Base-by-base conservation (phyloP, 1,140 invertebrate genomes). In the Leptinotarsa lineolata region DNA sequence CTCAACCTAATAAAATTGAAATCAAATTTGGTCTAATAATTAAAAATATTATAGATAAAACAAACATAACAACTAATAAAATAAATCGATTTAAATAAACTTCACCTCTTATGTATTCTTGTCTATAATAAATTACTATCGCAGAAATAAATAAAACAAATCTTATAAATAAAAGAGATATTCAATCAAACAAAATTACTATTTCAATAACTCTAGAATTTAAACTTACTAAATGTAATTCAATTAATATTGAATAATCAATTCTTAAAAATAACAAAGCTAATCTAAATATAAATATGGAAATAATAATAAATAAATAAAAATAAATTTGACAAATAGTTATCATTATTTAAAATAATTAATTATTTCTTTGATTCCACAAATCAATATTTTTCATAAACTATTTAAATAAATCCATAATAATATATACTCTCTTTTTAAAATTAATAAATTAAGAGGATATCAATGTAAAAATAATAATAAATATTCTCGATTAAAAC, bases 1-100 rank as follows among this genome's bases (percentile, higher is more conserved):
- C 90, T 77, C 90, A 91, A 0, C 90, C 90, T 82, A 91, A 86
- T 82, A 92, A 86, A 88, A 92, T 90, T 81, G 85, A 87, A 85
- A 91, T 84, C 84, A 91, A 84, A 89, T 90, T 90, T 76, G 88
- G 87, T 12, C 88, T 88, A 83, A 91, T 85, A 90, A 91, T 89
- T 86, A 92, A 86, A 79, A 91, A 84, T 78, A 90, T 83, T 87
- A 92, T 91, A n/a, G 88, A 90, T 64, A 89, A 78, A 79, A 91
- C 85, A 89, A 91, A 91, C 84, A 90, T 83, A 79, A 88, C 82
- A 74, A 91, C 86, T 83, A 90, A 86, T 74, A 81, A 75, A 84
- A 86, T 83, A 87, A 88, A 91, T n/a, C 87, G 87, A 82, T 86
- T 85, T 72, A 86, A 80, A 86, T 82, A 65, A 54, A 72, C 48